Evolutionary conservation across 1,140 invertebrate species (phyloP).

Genomic region (Drosophila eugracilis): DNA sequence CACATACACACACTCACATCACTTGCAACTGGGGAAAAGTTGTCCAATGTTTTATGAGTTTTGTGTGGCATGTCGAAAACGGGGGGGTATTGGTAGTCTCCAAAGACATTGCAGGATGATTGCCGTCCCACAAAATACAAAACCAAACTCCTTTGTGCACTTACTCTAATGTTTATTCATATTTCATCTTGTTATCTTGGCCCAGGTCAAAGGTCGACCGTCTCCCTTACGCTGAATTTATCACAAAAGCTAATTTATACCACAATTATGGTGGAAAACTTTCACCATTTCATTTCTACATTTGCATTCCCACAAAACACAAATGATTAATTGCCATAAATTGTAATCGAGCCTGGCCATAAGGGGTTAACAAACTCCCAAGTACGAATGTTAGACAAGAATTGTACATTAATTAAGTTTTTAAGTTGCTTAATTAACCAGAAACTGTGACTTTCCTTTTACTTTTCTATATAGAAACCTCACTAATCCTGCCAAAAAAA

Average conservation of each 20-base stretch:
- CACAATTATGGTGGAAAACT: not conserved
- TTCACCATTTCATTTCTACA: conserved; percentile 31
- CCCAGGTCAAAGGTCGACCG: conserved; percentile 21
- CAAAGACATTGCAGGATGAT: not conserved
- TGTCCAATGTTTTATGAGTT: conserved; percentile 40
- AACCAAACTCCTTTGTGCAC: conserved; percentile 18
- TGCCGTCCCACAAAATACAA: not conserved
- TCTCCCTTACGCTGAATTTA: conserved; percentile 1
- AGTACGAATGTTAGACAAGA: too few species aligned
- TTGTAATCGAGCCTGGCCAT: conserved; percentile 1
- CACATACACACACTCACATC: conserved; percentile 5
- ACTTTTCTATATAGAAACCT: too few species aligned
- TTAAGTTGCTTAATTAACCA: too few species aligned
- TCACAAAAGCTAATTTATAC: not conserved
- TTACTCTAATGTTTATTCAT: conserved; percentile 36
- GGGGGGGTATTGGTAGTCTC: not conserved
- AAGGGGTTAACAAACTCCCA: not conserved
- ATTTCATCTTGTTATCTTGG: conserved; percentile 39
- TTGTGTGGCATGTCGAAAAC: conserved; percentile 18
- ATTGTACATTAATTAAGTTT: too few species aligned
- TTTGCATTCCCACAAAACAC: conserved; percentile 21
- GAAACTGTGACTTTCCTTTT: too few species aligned
- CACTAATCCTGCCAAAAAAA: too few species aligned
- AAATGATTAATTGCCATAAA: conserved; percentile 26
- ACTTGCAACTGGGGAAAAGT: conserved; percentile 26